Percentiles rank a stretch among this genome's conserved stretches.
Conservation (phyloP, 2,888 invertebrate genomes). For the Lasioglossum lativentre region DNA sequence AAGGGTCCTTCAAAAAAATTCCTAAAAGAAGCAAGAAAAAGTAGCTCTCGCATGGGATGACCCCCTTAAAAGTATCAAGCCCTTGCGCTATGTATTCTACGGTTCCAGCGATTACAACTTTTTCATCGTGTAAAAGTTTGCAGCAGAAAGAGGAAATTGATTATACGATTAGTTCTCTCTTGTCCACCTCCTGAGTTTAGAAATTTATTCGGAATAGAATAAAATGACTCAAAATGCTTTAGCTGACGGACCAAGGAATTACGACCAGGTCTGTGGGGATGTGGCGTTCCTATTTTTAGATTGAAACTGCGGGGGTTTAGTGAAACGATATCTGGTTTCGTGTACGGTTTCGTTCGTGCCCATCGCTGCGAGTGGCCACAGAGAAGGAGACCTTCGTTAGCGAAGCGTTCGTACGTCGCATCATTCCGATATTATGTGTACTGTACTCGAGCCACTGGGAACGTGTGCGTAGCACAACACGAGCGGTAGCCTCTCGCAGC, state of each 20-base stretch:
- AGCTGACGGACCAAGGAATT: not conserved
- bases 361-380: conserved; percentile 1
- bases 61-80: too few species aligned
- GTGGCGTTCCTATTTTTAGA: too few species aligned
- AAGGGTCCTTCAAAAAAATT: too few species aligned
- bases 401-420: conserved; percentile 37
- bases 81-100: too few species aligned
- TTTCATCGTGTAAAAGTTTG: too few species aligned
- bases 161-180: not conserved
- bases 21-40: too few species aligned
- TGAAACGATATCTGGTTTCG: not conserved
- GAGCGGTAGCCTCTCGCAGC: not conserved
- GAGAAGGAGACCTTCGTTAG: conserved; percentile 58
- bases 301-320: not conserved
- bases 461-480: not conserved
- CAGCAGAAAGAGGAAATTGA: too few species aligned
- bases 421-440: conserved; percentile 51
- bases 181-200: not conserved
- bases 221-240: not conserved
- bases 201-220: not conserved
- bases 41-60: too few species aligned
- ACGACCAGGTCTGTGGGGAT: too few species aligned
- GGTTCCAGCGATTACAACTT: too few species aligned
- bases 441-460: not conserved
- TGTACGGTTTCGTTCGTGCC: not conserved